These are phyloP conservation scores for Argyra leucocephala DNA, from an alignment of 2,888 invertebrate species.

Conservation along the genomic window DNA sequence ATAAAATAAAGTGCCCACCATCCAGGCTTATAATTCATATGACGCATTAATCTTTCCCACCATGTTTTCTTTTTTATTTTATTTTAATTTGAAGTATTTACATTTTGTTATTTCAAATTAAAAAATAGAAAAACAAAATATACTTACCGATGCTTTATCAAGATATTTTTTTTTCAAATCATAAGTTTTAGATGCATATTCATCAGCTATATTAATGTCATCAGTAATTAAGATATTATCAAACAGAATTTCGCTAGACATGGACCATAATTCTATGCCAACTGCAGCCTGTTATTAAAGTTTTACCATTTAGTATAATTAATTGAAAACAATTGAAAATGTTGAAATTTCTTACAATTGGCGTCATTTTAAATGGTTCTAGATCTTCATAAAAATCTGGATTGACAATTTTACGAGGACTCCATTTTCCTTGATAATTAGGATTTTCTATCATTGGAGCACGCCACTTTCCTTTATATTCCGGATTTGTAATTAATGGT, in stretches of 20 bases:
- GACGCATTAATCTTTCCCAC: constrained; percentile 64
- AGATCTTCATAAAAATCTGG: constrained; percentile 88
- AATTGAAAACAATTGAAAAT: too few relatives aligned
- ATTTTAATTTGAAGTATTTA: constrained; percentile 12
- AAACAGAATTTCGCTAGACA: constrained; percentile 88
- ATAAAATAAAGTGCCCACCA: constrained; percentile 71
- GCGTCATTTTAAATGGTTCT: constrained; percentile 78
- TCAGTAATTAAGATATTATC: constrained; percentile 92
- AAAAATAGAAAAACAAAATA: background rate
- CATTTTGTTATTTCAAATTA: background rate
- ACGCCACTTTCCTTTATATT: constrained; percentile 88
- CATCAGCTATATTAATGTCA: constrained; percentile 60
- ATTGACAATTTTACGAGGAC: constrained; percentile 75
- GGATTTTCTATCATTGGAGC: constrained; percentile 85
- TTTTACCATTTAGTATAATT: background rate
- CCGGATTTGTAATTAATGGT: constrained; percentile 77
- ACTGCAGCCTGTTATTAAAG: constrained; percentile 66
- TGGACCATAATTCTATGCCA: constrained; percentile 97
- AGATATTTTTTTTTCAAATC: constrained; percentile 72
- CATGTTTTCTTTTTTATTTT: constrained; percentile 47
- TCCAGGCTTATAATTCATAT: constrained; percentile 68
- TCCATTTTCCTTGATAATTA: constrained; percentile 93
- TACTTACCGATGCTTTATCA: constrained; percentile 68
- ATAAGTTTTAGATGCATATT: constrained; percentile 77
- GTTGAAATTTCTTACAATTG: constrained; percentile 64